phyloP scores from a whole-genome alignment of 2,888 invertebrate species.

The Beris chalybata region DNA sequence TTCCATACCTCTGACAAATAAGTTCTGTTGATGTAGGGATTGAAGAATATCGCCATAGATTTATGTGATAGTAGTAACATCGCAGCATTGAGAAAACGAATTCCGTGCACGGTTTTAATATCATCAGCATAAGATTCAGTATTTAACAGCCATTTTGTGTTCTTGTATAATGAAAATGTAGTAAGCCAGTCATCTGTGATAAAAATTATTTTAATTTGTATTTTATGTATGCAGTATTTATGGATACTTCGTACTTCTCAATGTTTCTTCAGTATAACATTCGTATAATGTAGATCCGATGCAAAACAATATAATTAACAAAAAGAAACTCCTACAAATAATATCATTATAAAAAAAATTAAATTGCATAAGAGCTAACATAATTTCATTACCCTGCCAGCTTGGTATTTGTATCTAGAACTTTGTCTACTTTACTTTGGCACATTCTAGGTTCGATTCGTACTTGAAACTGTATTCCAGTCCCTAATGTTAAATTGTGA shows the following conservation, averaged over 20 bases:
- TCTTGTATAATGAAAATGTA: conserved; percentile 67
- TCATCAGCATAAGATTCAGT: conserved; percentile 59
- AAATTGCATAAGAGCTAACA: too few species aligned
- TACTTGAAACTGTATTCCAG: conserved; percentile 62
- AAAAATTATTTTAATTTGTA: background rate
- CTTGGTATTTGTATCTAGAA: conserved; percentile 58
- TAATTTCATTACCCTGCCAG: conserved; percentile 57
- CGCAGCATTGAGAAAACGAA: conserved; percentile 66
- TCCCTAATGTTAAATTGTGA: conserved; percentile 57
- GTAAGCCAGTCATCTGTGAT: conserved; percentile 59
- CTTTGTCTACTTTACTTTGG: conserved; percentile 55
- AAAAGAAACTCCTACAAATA: conserved; percentile 56
- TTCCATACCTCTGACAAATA: conserved; percentile 64
- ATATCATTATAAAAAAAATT: background rate
- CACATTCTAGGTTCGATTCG: conserved; percentile 67
- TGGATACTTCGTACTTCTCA: conserved; percentile 48
- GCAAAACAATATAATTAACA: conserved; percentile 53
- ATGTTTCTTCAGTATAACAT: conserved; percentile 42
- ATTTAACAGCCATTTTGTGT: conserved; percentile 60
- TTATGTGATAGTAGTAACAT: conserved; percentile 68
- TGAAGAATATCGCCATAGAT: conserved; percentile 71
- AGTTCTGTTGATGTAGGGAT: conserved; percentile 68
- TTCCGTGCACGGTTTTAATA: conserved; percentile 67
- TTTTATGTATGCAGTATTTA: conserved; percentile 14
- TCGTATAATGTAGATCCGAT: conserved; percentile 53